phyloP scores from a whole-genome alignment of 2,113 vertebrate genomes.

The Oncorhynchus clarkii region DNA sequence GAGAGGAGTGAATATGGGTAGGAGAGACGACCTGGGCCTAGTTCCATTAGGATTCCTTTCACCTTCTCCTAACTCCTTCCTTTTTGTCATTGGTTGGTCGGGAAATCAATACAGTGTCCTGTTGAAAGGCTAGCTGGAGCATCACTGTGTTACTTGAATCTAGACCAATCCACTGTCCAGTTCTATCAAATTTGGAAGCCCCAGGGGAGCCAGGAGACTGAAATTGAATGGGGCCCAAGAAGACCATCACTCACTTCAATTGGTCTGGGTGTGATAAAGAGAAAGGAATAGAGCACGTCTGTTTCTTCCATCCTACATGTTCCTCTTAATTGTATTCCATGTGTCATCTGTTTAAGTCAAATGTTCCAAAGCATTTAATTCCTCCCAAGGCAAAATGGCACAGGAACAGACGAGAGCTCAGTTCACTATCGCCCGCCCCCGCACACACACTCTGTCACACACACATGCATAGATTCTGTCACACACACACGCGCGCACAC shows the following conservation, averaged over 20 bases:
- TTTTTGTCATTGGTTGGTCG: not conserved
- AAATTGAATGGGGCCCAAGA: not conserved
- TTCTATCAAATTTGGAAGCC: no score
- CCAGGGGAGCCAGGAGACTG: not conserved
- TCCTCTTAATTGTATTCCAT: conserved; percentile 19
- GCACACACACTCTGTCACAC: conserved; percentile 1
- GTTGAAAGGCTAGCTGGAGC: no score
- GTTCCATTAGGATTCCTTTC: not conserved
- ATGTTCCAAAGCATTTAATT: conserved; percentile 26
- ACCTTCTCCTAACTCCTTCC: not conserved
- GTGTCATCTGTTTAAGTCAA: conserved; percentile 48
- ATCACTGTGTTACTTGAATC: no score
- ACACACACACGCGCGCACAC: no score
- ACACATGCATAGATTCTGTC: no score
- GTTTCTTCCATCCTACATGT: not conserved
- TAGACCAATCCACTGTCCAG: no score
- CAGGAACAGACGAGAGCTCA: not conserved
- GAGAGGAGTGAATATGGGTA: not conserved
- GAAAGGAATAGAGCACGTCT: not conserved
- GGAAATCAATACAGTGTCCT: no score
- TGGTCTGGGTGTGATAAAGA: not conserved
- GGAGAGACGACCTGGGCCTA: not conserved
- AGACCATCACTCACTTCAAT: not conserved
- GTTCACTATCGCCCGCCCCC: not conserved
- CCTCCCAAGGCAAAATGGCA: conserved; percentile 34